Conservation (phyloP, 2,888 invertebrate species). For the Nomada ferruginata region DNA sequence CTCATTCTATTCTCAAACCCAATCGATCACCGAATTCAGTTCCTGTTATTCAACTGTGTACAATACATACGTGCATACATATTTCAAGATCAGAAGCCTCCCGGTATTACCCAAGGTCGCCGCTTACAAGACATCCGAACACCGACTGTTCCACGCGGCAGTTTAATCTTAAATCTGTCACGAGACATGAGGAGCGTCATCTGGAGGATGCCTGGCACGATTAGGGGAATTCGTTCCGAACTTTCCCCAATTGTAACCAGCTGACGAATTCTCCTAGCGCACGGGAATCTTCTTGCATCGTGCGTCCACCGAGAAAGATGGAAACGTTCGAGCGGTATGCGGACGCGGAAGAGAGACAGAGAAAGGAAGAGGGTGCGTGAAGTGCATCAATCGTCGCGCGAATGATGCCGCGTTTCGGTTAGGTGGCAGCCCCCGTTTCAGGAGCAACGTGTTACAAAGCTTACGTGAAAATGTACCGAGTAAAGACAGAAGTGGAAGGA, state of each 20-base stretch:
- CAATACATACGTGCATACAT: background rate
- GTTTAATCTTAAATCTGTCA: conserved; percentile 12
- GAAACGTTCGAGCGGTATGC: background rate
- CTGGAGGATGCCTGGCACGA: conserved; percentile 57
- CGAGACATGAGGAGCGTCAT: conserved; percentile 30
- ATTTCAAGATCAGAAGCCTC: conserved; percentile 14
- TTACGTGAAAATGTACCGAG: conserved; percentile 54
- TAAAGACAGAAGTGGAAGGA: conserved; percentile 70
- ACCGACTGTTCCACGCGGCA: background rate
- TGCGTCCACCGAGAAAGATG: conserved; percentile 46
- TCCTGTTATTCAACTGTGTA: too few species aligned
- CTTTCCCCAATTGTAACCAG: conserved; percentile 46
- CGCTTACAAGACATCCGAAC: conserved; percentile 19
- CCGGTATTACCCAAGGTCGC: background rate
- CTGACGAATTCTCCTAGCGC: conserved; percentile 15
- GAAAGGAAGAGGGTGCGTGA: conserved; percentile 47
- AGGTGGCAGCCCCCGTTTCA: conserved; percentile 9
- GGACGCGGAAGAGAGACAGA: background rate
- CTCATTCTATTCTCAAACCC: background rate
- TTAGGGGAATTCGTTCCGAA: conserved; percentile 57
- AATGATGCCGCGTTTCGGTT: conserved; percentile 51
- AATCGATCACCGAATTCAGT: background rate
- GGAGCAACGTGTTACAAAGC: conserved; percentile 36
- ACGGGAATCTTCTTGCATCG: conserved; percentile 31
- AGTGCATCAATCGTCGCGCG: conserved; percentile 73